phyloP scores from a whole-genome alignment of 2,113 vertebrate genomes.

The Tauraco erythrolophus region DNA sequence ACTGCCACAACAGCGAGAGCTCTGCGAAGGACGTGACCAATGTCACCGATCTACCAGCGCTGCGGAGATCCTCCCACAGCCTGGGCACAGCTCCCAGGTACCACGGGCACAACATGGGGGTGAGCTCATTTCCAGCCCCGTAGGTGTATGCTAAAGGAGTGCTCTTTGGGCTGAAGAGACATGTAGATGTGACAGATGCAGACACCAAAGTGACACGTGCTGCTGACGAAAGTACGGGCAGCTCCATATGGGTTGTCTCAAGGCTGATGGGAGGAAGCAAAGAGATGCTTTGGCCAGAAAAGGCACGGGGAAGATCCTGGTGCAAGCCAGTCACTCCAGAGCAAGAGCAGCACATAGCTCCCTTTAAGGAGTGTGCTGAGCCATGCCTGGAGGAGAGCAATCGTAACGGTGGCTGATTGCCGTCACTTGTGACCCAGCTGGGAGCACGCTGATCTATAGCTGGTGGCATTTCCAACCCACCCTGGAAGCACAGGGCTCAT shows the following conservation, averaged over 20 bases:
- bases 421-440: background rate
- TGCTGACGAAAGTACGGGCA: rapidly evolving
- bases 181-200: background rate
- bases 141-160: background rate
- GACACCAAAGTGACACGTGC: background rate
- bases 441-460: background rate
- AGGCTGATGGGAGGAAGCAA: background rate
- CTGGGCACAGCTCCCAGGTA: too few relatives aligned
- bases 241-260: rapidly evolving
- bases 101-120: too few relatives aligned
- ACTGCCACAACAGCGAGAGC: too few relatives aligned
- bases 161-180: background rate
- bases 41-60: too few relatives aligned
- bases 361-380: background rate
- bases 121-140: too few relatives aligned
- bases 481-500: background rate
- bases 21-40: too few relatives aligned
- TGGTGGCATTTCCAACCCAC: background rate
- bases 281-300: background rate
- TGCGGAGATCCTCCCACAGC: too few relatives aligned
- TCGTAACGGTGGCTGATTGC: background rate
- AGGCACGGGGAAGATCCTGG: background rate
- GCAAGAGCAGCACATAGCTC: background rate
- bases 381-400: background rate
- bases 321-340: background rate